Evolutionary conservation across 2,888 invertebrate species (phyloP), one percentile per base, ranked within the genome.

Genomic region (Andrena haemorrhoa): DNA sequence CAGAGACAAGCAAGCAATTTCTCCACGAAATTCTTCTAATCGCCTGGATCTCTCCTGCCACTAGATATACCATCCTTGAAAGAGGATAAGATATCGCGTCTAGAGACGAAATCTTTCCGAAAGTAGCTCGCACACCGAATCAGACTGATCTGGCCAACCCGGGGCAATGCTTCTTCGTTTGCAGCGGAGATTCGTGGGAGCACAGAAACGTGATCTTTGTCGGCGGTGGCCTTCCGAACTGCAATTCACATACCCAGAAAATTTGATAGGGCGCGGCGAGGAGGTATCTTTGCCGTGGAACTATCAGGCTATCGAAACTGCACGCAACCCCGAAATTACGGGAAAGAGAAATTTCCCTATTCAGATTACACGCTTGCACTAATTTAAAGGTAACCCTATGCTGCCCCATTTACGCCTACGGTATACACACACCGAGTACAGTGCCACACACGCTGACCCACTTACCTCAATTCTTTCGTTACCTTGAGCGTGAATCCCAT

Each of bases 41-140:
- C 66, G 56, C 60, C 61, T 4, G 35, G 53, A 79, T 79, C 63
- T 72, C 66, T 75, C 71, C 78, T 51, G 63, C 58, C 75, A 33
- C 8, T n/a, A 60, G 47, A 41, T 71, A 61, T 66, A 49, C 63
- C 31, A 56, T 74, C 26, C 33, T 47, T 8, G 3, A n/a, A 29
- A 12, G 23, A 35, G 64, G 58, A 23, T 35, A 41, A 16, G 12
- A 35, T 56, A 82, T 83, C 82, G 79, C 53, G 71, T 81, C 80
- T 82, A 83, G 87, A 84, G 87, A 89, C 85, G 84, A 84, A 80
- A 87, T 84, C 82, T 82, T 82, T 82, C 83, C 74, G 82, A 85
- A 86, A 88, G 79, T 79, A 75, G 74, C 75, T 64, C 75, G n/a
- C 41, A 71, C 53, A 69, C 72, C 68, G 12, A 23, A 83, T 79